A percentile compares a stretch with the other conserved stretches of the same genome.
These are phyloP conservation scores for Emydura subglobosa DNA, from an alignment of 2,113 vertebrate genomes.

Conservation along the genomic window DNA sequence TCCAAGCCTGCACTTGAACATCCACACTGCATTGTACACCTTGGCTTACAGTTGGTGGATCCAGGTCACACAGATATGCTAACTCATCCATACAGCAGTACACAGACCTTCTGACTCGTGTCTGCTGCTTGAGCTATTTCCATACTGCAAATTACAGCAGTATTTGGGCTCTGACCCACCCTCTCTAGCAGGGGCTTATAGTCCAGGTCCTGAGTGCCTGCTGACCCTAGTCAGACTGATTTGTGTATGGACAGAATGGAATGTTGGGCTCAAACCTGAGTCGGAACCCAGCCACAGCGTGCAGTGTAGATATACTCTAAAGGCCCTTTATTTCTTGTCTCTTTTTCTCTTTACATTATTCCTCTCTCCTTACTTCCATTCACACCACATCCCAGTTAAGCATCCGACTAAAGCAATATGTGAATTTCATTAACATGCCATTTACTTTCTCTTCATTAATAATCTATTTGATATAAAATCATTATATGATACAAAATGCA, in stretches of 20 bases:
- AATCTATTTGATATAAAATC: neutral
- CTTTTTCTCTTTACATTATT: neutral
- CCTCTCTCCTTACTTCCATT: neutral
- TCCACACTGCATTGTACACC: neutral
- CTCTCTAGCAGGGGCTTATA: too few relatives aligned
- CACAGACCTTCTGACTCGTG: neutral
- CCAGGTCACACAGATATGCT: neutral
- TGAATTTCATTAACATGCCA: neutral
- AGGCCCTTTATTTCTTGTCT: neutral
- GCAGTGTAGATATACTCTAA: neutral
- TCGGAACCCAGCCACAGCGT: neutral
- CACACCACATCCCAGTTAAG: neutral
- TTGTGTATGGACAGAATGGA: neutral
- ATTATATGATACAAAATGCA: neutral
- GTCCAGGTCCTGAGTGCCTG: neutral
- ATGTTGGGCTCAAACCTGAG: neutral
- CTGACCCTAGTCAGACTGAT: neutral
- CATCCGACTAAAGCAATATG: neutral
- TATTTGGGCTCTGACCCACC: neutral
- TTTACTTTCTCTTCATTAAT: neutral
- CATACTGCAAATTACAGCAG: neutral
- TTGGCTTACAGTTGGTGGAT: neutral
- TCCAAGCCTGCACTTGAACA: neutral
- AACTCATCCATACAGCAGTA: neutral
- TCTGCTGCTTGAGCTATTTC: neutral